These are phyloP conservation scores for Drosophila mimetica DNA, from an alignment of 2,888 invertebrate species.

Conservation along the genomic window DNA sequence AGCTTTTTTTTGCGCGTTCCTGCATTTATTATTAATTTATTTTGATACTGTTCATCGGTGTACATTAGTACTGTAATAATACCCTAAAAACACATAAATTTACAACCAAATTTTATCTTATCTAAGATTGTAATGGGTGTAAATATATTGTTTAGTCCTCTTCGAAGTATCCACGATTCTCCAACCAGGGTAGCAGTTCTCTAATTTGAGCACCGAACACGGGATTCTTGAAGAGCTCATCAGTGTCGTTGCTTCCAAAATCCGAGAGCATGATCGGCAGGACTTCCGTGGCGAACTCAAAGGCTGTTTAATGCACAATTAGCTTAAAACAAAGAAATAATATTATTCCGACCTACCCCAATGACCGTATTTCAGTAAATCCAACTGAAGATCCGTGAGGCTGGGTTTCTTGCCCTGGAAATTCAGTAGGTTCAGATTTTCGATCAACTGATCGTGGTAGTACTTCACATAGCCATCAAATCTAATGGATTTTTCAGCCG, in stretches of 20 bases:
- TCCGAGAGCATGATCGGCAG: slow-evolving; percentile 56
- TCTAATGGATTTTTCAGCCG: slow-evolving; percentile 63
- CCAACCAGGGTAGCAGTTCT: slow-evolving; percentile 64
- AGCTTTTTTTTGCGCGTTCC: slow-evolving; percentile 2
- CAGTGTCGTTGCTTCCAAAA: slow-evolving; percentile 27
- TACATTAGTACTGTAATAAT: not conserved
- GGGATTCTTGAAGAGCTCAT: slow-evolving; percentile 51
- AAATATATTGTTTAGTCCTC: slow-evolving; percentile 16
- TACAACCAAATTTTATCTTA: not conserved
- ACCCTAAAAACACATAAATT: not conserved
- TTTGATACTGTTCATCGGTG: not conserved
- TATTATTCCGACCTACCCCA: slow-evolving; percentile 60
- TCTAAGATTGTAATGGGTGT: not conserved
- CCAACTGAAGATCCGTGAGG: slow-evolving; percentile 73
- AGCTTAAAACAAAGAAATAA: not conserved
- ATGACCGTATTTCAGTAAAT: slow-evolving; percentile 66
- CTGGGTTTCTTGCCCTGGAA: slow-evolving; percentile 68
- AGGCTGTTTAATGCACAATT: slow-evolving; percentile 14
- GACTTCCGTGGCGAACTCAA: slow-evolving; percentile 52
- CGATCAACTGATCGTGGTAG: slow-evolving; percentile 69
- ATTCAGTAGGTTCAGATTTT: slow-evolving; percentile 60
- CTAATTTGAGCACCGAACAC: slow-evolving; percentile 49
- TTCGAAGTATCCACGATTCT: slow-evolving; percentile 67
- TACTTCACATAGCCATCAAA: slow-evolving; percentile 75
- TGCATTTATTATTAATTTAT: not conserved